phyloP scores from a whole-genome alignment of 2,797 vertebrate genomes.

The Phalloptychus januarius region DNA sequence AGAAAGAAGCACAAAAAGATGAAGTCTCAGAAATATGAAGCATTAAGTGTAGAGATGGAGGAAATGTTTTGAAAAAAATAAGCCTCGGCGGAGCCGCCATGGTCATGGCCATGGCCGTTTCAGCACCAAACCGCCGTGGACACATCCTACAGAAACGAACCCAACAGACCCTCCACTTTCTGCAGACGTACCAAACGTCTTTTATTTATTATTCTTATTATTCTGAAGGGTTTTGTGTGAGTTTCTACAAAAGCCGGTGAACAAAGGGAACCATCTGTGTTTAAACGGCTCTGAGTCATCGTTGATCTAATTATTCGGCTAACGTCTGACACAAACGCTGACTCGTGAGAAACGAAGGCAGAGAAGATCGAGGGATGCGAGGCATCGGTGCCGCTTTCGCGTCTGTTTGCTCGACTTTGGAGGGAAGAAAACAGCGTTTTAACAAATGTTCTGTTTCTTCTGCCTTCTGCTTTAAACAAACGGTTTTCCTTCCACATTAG shows the following conservation, averaged over 20 bases:
- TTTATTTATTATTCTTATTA: not conserved
- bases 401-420: constrained; percentile 26
- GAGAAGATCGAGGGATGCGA: constrained; percentile 5
- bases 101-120: constrained; percentile 34
- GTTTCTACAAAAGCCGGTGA: constrained; percentile 36
- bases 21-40: not conserved
- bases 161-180: constrained; percentile 35
- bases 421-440: constrained; percentile 10
- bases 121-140: constrained; percentile 31
- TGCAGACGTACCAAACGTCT: not conserved
- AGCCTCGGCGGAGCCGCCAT: constrained; percentile 35
- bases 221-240: constrained; percentile 22
- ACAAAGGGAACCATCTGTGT: constrained; percentile 47
- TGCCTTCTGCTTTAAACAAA: constrained; percentile 25
- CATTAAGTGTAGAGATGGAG: not conserved
- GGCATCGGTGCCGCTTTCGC: constrained; percentile 30
- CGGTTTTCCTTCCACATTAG: constrained; percentile 34
- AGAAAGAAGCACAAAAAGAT: not conserved
- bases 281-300: constrained; percentile 47
- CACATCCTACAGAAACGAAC: constrained; percentile 25
- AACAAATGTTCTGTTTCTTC: constrained; percentile 15
- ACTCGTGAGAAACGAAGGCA: constrained; percentile 27
- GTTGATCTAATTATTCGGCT: constrained; percentile 41
- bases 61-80: not conserved
- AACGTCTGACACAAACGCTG: constrained; percentile 30